Conservation (phyloP, 2,888 invertebrate species). For the Rugalucina vietnamica region DNA sequence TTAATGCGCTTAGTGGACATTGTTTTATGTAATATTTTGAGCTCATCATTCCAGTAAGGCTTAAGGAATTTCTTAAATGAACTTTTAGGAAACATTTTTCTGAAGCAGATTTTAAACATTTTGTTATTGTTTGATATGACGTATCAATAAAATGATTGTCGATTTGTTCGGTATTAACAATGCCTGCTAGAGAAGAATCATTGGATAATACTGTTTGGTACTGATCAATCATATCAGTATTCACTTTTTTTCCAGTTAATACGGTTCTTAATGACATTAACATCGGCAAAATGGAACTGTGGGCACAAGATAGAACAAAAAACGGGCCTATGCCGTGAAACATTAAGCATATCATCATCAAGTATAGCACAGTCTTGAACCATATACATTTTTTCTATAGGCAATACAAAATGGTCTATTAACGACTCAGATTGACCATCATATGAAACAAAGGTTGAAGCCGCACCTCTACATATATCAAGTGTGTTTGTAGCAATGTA, state of each 20-base stretch:
- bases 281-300: not conserved
- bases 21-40: not conserved
- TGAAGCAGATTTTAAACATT: not conserved
- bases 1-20: not conserved
- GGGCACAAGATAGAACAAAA: not conserved
- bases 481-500: slow-evolving; percentile 8
- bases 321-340: not conserved
- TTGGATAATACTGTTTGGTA: not conserved
- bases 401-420: not conserved
- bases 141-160: not conserved
- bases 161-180: not conserved
- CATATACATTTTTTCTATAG: not conserved
- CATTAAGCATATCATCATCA: slow-evolving; percentile 1
- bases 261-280: not conserved
- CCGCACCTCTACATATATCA: not conserved
- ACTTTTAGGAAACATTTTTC: not conserved
- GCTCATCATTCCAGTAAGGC: slow-evolving; percentile 13
- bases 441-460: not conserved
- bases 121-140: not conserved
- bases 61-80: slow-evolving; percentile 3
- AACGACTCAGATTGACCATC: not conserved
- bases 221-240: not conserved
- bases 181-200: not conserved
- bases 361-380: not conserved
- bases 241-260: not conserved